Percentiles rank a stretch among this genome's conserved stretches.
Evolutionary conservation across 1,140 invertebrate species (phyloP).

Genomic region (Drosophila biarmipes): DNA sequence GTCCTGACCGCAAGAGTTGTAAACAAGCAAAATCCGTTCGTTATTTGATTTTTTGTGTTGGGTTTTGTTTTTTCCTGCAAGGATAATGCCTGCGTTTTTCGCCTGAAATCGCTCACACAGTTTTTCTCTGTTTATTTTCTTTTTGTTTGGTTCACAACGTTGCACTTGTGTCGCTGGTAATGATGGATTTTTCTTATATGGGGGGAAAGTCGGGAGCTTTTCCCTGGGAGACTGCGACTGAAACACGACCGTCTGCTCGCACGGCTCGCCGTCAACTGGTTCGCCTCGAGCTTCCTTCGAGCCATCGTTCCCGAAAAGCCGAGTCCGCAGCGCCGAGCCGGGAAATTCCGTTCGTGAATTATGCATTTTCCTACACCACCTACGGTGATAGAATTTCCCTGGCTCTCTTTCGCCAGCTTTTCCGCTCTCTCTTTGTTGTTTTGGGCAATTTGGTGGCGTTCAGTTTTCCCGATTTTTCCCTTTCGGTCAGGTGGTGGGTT

Average conservation of each 20-base stretch:
- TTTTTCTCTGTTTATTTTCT: conserved; percentile 9
- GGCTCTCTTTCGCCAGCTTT: conserved; percentile 10
- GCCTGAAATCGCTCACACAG: conserved; percentile 6
- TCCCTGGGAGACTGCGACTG: conserved; percentile 40
- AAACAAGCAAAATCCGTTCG: conserved; percentile 57
- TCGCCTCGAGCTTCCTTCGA: conserved; percentile 71
- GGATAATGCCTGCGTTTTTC: conserved; percentile 57
- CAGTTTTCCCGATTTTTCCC: conserved; percentile 43
- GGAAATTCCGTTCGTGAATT: conserved; percentile 27
- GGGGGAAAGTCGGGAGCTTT: not conserved
- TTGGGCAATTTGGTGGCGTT: conserved; percentile 43
- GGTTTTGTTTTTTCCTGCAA: conserved; percentile 13
- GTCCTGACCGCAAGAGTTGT: conserved; percentile 55
- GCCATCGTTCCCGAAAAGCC: conserved; percentile 33
- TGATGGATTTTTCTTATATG: conserved; percentile 3
- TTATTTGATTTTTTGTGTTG: conserved; percentile 13
- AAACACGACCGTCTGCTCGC: conserved; percentile 82
- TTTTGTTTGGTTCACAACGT: not conserved
- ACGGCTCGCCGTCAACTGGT: conserved; percentile 82
- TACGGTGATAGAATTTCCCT: conserved; percentile 37
- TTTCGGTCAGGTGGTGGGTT: conserved; percentile 42
- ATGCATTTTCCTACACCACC: conserved; percentile 44
- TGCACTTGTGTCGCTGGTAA: conserved; percentile 21
- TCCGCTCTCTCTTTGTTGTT: conserved; percentile 24
- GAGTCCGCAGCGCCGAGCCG: conserved; percentile 6